phyloP scores from a whole-genome alignment of 2,797 vertebrate species.

The Diplodus puntazzo region DNA sequence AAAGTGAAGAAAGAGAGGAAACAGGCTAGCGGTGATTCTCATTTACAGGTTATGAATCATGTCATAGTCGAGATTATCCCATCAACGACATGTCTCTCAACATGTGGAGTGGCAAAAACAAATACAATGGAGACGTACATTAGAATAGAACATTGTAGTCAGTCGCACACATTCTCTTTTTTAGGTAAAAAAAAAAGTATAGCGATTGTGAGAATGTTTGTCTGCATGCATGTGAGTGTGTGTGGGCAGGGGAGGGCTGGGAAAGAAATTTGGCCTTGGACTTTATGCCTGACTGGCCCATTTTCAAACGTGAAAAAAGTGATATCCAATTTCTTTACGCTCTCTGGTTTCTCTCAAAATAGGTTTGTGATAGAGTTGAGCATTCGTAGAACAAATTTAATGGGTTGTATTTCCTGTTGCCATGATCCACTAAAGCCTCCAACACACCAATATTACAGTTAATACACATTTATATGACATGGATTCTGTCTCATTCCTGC shows the following conservation, averaged over 20 bases:
- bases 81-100: constrained; percentile 30
- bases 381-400: constrained; percentile 42
- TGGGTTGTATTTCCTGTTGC: constrained; percentile 31
- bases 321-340: constrained; percentile 74
- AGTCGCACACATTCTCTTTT: constrained; percentile 30
- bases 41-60: constrained; percentile 46
- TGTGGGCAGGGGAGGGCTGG: constrained; percentile 60
- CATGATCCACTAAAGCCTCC: background rate
- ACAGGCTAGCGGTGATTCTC: constrained; percentile 46
- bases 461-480: background rate
- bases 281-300: constrained; percentile 72
- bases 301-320: constrained; percentile 64
- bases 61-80: constrained; percentile 49
- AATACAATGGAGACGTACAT: constrained; percentile 49
- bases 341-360: constrained; percentile 73
- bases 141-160: constrained; percentile 29
- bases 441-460: constrained; percentile 8
- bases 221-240: constrained; percentile 20
- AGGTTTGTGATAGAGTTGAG: constrained; percentile 42
- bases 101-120: constrained; percentile 27
- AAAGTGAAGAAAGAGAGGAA: constrained; percentile 47
- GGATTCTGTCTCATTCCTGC: background rate
- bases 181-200: constrained; percentile 46
- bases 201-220: constrained; percentile 54
- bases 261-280: constrained; percentile 79